Conservation (phyloP, 2,113 vertebrate genomes). For the Bufo gargarizans region DNA sequence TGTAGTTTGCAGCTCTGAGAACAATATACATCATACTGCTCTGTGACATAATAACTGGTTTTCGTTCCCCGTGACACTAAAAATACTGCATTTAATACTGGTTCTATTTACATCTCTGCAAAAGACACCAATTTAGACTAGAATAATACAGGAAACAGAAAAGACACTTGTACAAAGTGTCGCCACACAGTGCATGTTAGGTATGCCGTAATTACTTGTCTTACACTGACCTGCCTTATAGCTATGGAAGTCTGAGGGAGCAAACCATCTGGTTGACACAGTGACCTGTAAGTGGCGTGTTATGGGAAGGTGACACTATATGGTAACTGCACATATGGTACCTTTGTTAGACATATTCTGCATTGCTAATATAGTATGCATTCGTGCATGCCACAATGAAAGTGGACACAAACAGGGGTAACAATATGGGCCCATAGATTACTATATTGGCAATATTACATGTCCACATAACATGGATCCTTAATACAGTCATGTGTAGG, state of each 20-base stretch:
- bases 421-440: too few relatives aligned
- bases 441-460: too few relatives aligned
- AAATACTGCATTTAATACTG: background rate
- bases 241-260: background rate
- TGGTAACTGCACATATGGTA: too few relatives aligned
- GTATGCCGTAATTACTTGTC: background rate
- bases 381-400: too few relatives aligned
- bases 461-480: too few relatives aligned
- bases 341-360: too few relatives aligned
- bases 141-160: background rate
- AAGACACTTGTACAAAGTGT: background rate
- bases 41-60: slow-evolving; percentile 32
- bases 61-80: slow-evolving; percentile 21
- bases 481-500: too few relatives aligned
- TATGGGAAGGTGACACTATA: background rate
- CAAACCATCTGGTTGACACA: background rate
- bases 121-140: background rate
- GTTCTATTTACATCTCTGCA: background rate
- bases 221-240: background rate
- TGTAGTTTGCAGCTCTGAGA: background rate
- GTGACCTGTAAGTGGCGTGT: background rate
- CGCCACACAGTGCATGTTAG: background rate
- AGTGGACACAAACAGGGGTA: too few relatives aligned
- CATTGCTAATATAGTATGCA: too few relatives aligned
- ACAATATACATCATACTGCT: slow-evolving; percentile 18